These are phyloP conservation scores for Argynnis bischoffii DNA, from an alignment of 2,888 invertebrate species.

Conservation along the genomic window DNA sequence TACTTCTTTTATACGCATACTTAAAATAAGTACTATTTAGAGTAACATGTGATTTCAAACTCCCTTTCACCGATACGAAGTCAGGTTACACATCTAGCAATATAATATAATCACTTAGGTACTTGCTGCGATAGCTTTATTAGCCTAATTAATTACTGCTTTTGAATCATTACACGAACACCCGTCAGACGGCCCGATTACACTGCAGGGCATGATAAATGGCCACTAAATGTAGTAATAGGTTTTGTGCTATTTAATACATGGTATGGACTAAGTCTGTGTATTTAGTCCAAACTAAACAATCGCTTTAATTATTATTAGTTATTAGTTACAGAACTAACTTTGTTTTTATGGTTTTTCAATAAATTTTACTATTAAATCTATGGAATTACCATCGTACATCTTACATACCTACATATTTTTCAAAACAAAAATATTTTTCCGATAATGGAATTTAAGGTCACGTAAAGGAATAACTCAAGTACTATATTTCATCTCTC, in stretches of 20 bases:
- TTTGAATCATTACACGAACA: constrained; percentile 67
- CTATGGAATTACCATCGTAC: constrained; percentile 22
- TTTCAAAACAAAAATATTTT: constrained; percentile 47
- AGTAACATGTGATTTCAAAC: constrained; percentile 4
- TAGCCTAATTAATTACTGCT: constrained; percentile 65
- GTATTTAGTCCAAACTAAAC: not conserved
- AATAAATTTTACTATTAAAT: too few species aligned
- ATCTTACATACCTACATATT: constrained; percentile 41
- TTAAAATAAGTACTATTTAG: too few species aligned
- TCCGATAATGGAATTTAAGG: constrained; percentile 58
- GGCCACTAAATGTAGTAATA: constrained; percentile 34
- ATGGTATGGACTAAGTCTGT: not conserved
- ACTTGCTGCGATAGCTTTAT: constrained; percentile 35
- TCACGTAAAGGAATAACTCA: constrained; percentile 61
- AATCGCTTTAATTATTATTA: not conserved
- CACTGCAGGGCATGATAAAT: constrained; percentile 68
- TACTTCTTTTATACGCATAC: not conserved
- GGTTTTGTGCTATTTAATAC: constrained; percentile 17
- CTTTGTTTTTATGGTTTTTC: too few species aligned
- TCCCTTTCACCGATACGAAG: constrained; percentile 15
- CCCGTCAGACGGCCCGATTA: constrained; percentile 44
- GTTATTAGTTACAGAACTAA: too few species aligned
- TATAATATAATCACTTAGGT: constrained; percentile 22
- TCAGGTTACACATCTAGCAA: constrained; percentile 2
- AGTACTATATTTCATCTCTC: constrained; percentile 64